Conservation (phyloP, 2,113 vertebrate genomes). For the Sylvilagus bachmani region DNA sequence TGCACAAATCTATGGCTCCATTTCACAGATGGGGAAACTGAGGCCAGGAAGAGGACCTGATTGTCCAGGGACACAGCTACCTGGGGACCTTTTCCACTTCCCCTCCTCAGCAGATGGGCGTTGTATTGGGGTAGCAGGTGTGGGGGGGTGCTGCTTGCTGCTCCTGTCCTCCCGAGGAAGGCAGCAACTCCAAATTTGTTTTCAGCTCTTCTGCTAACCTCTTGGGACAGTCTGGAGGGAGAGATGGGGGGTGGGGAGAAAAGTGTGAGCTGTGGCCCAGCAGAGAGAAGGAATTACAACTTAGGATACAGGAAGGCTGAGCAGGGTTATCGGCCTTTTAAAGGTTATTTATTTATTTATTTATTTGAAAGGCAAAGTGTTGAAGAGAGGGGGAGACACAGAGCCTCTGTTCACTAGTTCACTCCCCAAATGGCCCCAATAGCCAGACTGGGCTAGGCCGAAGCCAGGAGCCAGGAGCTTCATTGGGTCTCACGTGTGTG, state of each 20-base stretch:
- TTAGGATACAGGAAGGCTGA: background rate
- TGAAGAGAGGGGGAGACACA: no score
- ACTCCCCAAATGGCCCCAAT: no score
- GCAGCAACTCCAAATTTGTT: background rate
- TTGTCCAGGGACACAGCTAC: background rate
- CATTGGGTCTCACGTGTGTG: no score
- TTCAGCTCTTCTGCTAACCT: background rate
- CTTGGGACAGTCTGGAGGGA: background rate
- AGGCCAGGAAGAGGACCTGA: slow-evolving; percentile 8
- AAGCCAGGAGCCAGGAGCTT: no score
- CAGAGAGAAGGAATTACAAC: background rate
- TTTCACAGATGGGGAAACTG: slow-evolving; percentile 46
- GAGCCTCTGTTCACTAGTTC: no score
- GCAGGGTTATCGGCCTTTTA: background rate
- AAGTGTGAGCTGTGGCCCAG: background rate
- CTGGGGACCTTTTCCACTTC: background rate
- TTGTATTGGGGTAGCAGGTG: no score
- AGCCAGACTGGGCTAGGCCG: no score
- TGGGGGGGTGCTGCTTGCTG: background rate
- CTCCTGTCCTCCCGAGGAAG: background rate
- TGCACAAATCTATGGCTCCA: background rate
- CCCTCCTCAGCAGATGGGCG: background rate
- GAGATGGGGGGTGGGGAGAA: background rate
- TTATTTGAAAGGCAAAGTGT: no score
- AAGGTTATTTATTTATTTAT: no score